Evolutionary conservation across 2,113 vertebrate species (phyloP), one percentile per base, ranked within the genome.

Genomic region (Pycnonotus jocosus): DNA sequence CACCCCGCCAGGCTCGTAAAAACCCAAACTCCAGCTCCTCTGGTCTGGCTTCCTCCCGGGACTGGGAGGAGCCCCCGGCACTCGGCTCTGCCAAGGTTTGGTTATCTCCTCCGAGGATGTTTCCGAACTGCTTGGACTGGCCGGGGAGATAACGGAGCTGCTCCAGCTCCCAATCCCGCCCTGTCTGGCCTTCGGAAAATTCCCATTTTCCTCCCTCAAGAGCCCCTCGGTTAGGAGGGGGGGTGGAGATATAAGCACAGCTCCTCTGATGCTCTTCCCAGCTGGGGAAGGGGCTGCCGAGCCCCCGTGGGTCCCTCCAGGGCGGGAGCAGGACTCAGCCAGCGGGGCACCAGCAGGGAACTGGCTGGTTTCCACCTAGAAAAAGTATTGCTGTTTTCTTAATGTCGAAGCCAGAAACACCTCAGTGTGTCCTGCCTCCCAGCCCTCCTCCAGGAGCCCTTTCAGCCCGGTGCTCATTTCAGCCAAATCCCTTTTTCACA

Each of bases 21-120:
- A 83, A 44, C 10, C 2, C 9, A 15, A 81, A 51, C 11, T 3
- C 5, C 65, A 25, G 56, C 83, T 62, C 42, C 35, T 40, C 27
- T 2, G 3, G 33, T 7, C 0, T 0, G 1, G 90, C 68, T 95
- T 95, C 92, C 92, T 95, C 68, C 61, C 27, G 24, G 80, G 90
- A 35, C 47, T 40, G 56, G 92, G 84, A 86, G 92, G 81, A 84
- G 90, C 40, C 53, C 77, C 53, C 14, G 10, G 84, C 1, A 0
- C 56, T 45, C 6, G 1, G 91, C 80, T 74, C 42, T 56, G 93
- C 96, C 90, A 78, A 70, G 68, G 38, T 47, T 77, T 40, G 60
- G 53, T 95, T 95, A 86, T 95, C 89, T 81, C 77, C 90, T 86
- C 89, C 77, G 7, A 87, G 83, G 92, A 92, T 45, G 72, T 92